Conservation (phyloP, 2,888 invertebrate genomes). For the Pyrocoelia pectoralis region DNA sequence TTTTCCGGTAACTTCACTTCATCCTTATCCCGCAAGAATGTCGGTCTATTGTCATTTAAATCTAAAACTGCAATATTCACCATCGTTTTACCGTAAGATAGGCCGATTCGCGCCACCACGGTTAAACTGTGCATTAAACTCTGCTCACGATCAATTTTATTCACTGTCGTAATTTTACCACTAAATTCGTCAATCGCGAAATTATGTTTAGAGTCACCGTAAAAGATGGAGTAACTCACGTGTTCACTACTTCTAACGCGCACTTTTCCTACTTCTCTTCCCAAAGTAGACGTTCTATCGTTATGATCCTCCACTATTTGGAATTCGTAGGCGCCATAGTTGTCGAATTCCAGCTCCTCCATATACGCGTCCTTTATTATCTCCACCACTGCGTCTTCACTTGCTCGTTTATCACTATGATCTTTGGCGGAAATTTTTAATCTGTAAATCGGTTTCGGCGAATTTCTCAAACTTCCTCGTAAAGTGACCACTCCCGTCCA, state of each 20-base stretch:
- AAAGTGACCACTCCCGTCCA: constrained; percentile 78
- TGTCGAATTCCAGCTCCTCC: constrained; percentile 78
- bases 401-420: constrained; percentile 76
- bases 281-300: constrained; percentile 65
- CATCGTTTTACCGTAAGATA: constrained; percentile 77
- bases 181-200: constrained; percentile 83
- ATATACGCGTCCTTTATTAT: constrained; percentile 77
- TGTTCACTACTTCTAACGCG: constrained; percentile 62
- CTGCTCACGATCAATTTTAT: constrained; percentile 85
- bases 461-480: constrained; percentile 69
- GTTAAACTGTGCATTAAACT: constrained; percentile 78
- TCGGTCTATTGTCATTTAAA: constrained; percentile 91
- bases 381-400: constrained; percentile 81
- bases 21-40: constrained; percentile 80
- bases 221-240: constrained; percentile 78
- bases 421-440: constrained; percentile 83
- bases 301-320: constrained; percentile 84
- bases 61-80: constrained; percentile 86
- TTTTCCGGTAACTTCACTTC: constrained; percentile 85
- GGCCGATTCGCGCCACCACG: constrained; percentile 80
- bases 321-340: constrained; percentile 81
- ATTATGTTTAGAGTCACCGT: constrained; percentile 78
- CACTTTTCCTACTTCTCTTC: constrained; percentile 81
- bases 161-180: constrained; percentile 80
- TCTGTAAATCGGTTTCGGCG: constrained; percentile 73